phyloP scores from a whole-genome alignment of 2,888 invertebrate species.

The Strigamia crassipes region DNA sequence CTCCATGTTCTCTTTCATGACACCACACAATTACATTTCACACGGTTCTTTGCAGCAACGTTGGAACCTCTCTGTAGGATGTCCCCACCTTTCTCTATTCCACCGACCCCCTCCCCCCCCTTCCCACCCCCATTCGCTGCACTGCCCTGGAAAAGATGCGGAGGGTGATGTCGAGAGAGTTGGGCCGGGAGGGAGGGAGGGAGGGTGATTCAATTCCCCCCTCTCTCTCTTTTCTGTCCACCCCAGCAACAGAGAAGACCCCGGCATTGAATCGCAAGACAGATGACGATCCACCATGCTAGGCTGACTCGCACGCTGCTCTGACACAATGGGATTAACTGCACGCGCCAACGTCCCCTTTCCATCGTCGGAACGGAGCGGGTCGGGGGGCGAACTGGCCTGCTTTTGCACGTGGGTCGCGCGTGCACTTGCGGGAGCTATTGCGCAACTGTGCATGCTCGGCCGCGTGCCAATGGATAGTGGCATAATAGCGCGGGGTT shows the following conservation, averaged over 20 bases:
- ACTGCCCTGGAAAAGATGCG: constrained; percentile 20
- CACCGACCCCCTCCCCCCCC: not conserved
- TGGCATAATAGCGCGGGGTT: constrained; percentile 25
- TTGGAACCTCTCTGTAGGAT: constrained; percentile 30
- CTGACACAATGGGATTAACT: constrained; percentile 26
- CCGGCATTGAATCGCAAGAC: constrained; percentile 30
- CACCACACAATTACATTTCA: constrained; percentile 26
- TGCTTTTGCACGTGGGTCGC: constrained; percentile 44
- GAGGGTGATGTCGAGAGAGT: not conserved
- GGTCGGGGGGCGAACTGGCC: not conserved
- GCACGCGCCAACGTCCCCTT: constrained; percentile 34
- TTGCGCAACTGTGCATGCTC: constrained; percentile 28
- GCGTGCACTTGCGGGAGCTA: constrained; percentile 43
- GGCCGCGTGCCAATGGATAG: constrained; percentile 38
- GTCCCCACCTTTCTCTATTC: constrained; percentile 13
- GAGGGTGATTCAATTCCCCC: constrained; percentile 19
- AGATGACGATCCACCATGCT: constrained; percentile 39
- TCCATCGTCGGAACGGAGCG: not conserved
- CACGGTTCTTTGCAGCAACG: constrained; percentile 30
- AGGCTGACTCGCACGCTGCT: constrained; percentile 22
- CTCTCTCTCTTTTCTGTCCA: constrained; percentile 23
- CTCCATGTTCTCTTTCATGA: constrained; percentile 27
- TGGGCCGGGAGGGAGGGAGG: not conserved
- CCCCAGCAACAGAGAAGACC: constrained; percentile 38
- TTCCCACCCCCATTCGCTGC: not conserved